Base-by-base conservation (phyloP, 1,140 invertebrate species). In the Ceratina japonica region DNA sequence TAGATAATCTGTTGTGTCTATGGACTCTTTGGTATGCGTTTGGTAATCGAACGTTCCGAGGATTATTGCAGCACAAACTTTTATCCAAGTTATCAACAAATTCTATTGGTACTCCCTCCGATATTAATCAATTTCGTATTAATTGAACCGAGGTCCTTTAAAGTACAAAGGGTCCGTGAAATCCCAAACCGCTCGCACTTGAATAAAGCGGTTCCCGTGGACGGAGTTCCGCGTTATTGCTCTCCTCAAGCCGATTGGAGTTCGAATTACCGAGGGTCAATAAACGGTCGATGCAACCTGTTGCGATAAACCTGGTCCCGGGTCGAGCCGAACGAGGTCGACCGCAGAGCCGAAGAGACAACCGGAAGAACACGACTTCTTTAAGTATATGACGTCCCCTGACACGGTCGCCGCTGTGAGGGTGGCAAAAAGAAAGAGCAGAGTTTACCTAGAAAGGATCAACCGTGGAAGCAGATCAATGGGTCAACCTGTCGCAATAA, bases 401-500 rank as follows among this genome's bases (percentile, higher is more conserved):
- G 37, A 44, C 37, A 44, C 37, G 37, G 37, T 10, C 10, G 37
- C 37, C 10, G 37, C 37, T 44, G 10, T 44, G 37, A 44, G 37
- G 24, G 18, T 1, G 0, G n/a, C 20, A 44, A 37, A 5, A 3
- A 37, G 5, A 15, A 13, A 31, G 13, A 8, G 4, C 7, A 3
- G 22, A 10, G 27, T 2, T 0, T 15, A 8, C 0, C 8, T 2
- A 5, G 18, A n/a, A 56, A 59, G 64, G 31, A 58, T 24, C 24
- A 37, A 2, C 27, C 15, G 54, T 7, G 16, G 24, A 72, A 74
- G 62, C 70, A 61, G 77, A 73, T 79, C 82, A 84, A 73, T 71
- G 82, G 86, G 85, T 80, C 86, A 86, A 89, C 84, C 89, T 89
- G 89, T 88, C 82, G 87, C 87, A 88, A 90, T 91, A 85, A 85